phyloP scores from a whole-genome alignment of 2,888 invertebrate species.

The Oxyteleia sp. region DNA sequence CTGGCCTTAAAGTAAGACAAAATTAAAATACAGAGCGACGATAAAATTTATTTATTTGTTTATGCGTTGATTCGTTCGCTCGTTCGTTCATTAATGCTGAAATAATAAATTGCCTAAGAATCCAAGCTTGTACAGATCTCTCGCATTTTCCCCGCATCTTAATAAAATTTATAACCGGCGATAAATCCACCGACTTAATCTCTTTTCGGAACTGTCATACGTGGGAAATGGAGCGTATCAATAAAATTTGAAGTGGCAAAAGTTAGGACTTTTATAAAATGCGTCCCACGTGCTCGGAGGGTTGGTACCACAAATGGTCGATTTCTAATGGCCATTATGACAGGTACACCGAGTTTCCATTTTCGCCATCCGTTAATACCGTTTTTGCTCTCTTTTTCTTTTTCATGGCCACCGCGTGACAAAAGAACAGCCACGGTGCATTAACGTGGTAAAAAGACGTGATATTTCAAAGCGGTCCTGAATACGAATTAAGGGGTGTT shows the following conservation, averaged over 20 bases:
- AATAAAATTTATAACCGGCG: constrained; percentile 10
- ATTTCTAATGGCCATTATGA: constrained; percentile 83
- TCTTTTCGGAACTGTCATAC: constrained; percentile 7
- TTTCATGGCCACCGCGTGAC: constrained; percentile 63
- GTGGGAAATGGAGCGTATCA: constrained; percentile 28
- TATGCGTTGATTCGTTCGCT: too few relatives aligned
- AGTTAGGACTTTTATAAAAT: constrained; percentile 74
- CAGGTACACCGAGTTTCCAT: constrained; percentile 87
- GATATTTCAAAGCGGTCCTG: constrained; percentile 31
- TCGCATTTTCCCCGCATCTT: too few relatives aligned
- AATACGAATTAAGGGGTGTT: constrained; percentile 41
- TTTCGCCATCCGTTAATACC: constrained; percentile 80
- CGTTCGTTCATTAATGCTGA: too few relatives aligned
- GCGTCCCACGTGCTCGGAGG: constrained; percentile 76
- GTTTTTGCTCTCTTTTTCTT: constrained; percentile 74
- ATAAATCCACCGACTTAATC: constrained; percentile 33
- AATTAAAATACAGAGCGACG: too few relatives aligned
- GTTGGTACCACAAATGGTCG: constrained; percentile 58
- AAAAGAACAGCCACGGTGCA: constrained; percentile 62
- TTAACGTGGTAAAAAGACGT: constrained; percentile 43
- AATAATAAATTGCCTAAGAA: too few relatives aligned
- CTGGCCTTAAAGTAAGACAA: too few relatives aligned
- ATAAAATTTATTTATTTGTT: too few relatives aligned
- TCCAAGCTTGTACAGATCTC: too few relatives aligned
- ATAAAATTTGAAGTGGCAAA: constrained; percentile 56